Evolutionary conservation across 2,797 vertebrate species (phyloP), one percentile per base, ranked within the genome.

Genomic region (Pangasius krempfi): DNA sequence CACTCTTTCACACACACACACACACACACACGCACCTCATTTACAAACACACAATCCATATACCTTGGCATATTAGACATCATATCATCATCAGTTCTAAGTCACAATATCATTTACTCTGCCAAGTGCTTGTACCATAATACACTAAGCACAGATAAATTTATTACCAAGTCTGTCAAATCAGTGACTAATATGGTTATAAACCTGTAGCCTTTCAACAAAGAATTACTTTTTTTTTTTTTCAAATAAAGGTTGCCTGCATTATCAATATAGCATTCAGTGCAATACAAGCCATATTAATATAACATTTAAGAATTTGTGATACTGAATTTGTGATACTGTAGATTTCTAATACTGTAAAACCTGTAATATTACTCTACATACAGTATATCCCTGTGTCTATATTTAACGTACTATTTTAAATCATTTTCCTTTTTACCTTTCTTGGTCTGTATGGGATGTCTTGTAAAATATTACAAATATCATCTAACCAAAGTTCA

Each of bases 61-160:
- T 27, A 75, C 78, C 84, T 86, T 86, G 88, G 88, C 88, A 82
- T 89, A 62, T 81, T 72, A 70, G 75, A 86, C 76, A 62, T 58
- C 30, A 27, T 56, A 40, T 83, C 66, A 56, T 64, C 20, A 84
- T 76, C 40, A 30, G 47, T 16, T 33, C 30, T 14, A 50, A 44
- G 72, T 14, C 47, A 78, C 66, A 56, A 88, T 40, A 27, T 84
- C 22, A 12, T 84, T 25, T 58, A 54, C 64, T 58, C 5, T 68
- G 33, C 58, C 27, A 30, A 58, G 37, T 58, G 72, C 54, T 33
- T 52, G 56, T 73, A 62, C 54, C 33, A 52, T 81, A 25, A 62
- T 62, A 73, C 6, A 40, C 13, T 13, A 14, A 86, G 27, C 40
- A 58, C 14, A 37, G 68, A 44, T 33, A 78, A 56, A 56, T 16